These are phyloP conservation scores for Scaeva pyrastri DNA, from an alignment of 2,888 invertebrate species.

Conservation along the genomic window DNA sequence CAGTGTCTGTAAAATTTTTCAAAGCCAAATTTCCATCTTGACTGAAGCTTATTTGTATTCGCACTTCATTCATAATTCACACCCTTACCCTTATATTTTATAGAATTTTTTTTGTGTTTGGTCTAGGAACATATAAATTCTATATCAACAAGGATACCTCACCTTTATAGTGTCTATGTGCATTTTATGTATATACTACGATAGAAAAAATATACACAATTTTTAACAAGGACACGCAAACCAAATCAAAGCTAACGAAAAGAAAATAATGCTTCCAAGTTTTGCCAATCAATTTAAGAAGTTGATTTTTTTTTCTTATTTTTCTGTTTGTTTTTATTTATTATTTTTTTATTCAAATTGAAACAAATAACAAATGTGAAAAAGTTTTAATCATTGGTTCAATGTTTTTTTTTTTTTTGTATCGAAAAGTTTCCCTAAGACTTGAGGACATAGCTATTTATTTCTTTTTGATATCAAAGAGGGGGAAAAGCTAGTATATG, in stretches of 20 bases:
- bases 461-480: neutral
- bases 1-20: too few species aligned
- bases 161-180: neutral
- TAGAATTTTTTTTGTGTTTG: conserved; percentile 9
- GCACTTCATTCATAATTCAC: neutral
- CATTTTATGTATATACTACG: neutral
- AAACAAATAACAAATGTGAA: conserved; percentile 30
- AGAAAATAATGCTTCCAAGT: conserved; percentile 16
- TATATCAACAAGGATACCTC: neutral
- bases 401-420: too few species aligned
- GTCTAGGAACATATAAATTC: neutral
- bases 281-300: conserved; percentile 22
- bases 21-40: too few species aligned
- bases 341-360: conserved; percentile 27
- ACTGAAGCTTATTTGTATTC: too few species aligned
- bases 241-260: conserved; percentile 8
- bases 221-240: neutral
- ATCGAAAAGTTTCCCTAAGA: neutral
- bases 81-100: neutral
- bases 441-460: neutral
- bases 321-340: neutral
- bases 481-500: neutral
- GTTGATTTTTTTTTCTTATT: neutral
- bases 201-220: neutral
- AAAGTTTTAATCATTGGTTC: conserved; percentile 34